Evolutionary conservation across 2,113 vertebrate genomes (phyloP).

Genomic region (Seriola aureovittata): DNA sequence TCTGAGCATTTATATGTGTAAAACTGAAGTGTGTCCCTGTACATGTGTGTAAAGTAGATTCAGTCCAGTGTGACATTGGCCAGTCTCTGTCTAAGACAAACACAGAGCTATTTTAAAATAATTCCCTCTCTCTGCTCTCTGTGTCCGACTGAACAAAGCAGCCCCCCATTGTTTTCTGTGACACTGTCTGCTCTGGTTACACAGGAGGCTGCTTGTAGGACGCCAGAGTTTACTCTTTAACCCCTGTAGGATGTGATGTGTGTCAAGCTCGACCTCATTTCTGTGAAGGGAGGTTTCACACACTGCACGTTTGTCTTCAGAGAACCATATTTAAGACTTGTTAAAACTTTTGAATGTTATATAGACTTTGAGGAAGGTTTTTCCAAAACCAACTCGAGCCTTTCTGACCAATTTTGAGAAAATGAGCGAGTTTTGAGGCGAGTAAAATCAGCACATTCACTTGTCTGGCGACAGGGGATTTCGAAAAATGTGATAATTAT

Average conservation of each 20-base stretch:
- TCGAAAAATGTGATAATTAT: constrained; percentile 42
- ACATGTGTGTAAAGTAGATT: constrained; percentile 40
- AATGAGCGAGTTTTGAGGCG: constrained; percentile 11
- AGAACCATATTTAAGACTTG: background rate
- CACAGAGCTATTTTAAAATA: constrained; percentile 75
- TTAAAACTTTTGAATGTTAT: background rate
- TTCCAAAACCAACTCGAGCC: background rate
- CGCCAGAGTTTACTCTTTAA: constrained; percentile 69
- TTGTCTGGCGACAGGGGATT: constrained; percentile 12
- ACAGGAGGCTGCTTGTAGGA: constrained; percentile 38
- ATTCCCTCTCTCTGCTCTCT: constrained; percentile 65
- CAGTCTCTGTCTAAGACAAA: constrained; percentile 77
- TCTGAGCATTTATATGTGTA: constrained; percentile 24
- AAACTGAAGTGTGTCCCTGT: background rate
- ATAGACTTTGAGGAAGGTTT: background rate
- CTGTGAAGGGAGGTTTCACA: constrained; percentile 12
- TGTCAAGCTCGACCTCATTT: constrained; percentile 45
- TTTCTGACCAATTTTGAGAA: constrained; percentile 6
- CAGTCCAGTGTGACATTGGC: constrained; percentile 69
- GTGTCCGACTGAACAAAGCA: constrained; percentile 59
- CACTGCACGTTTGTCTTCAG: background rate
- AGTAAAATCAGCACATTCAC: constrained; percentile 27
- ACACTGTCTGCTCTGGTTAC: constrained; percentile 65
- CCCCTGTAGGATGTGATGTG: constrained; percentile 32
- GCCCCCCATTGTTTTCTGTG: constrained; percentile 61